phyloP scores from a whole-genome alignment of 2,888 invertebrate genomes.

The Diploptera punctata region DNA sequence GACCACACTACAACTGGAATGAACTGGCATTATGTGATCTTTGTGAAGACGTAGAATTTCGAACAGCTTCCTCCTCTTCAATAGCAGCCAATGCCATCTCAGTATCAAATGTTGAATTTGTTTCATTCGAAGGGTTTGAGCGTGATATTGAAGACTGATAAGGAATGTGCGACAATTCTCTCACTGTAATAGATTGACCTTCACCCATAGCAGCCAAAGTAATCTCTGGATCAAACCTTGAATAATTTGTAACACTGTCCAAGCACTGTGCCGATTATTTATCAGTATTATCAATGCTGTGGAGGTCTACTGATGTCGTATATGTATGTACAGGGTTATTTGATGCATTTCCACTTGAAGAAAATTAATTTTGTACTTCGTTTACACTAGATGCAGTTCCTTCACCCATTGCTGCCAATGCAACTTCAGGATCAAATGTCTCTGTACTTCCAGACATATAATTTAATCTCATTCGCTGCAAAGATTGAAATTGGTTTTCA shows the following conservation, averaged over 20 bases:
- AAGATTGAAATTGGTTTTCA: slow-evolving; percentile 1
- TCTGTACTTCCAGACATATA: slow-evolving; percentile 1
- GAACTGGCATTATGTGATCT: slow-evolving; percentile 7
- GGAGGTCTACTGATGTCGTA: not conserved
- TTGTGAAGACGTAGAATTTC: slow-evolving; percentile 3
- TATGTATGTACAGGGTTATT: not conserved
- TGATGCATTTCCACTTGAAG: not conserved
- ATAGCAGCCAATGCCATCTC: slow-evolving; percentile 38
- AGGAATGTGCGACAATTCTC: slow-evolving; percentile 13
- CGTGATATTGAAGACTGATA: not conserved
- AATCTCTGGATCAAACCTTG: slow-evolving; percentile 32
- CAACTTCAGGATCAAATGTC: slow-evolving; percentile 34
- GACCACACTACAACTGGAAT: slow-evolving; percentile 25
- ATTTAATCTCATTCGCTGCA: slow-evolving; percentile 1
- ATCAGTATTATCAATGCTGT: not conserved
- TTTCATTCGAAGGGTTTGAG: not conserved
- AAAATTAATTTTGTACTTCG: not conserved
- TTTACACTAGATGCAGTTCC: slow-evolving; percentile 15
- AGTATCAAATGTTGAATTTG: slow-evolving; percentile 29
- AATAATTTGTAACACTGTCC: not conserved
- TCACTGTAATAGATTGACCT: slow-evolving; percentile 10
- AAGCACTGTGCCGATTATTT: not conserved
- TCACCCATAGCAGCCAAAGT: slow-evolving; percentile 37
- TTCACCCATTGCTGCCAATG: slow-evolving; percentile 40
- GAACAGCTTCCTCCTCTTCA: slow-evolving; percentile 24